These are phyloP conservation scores for Rhinichthys klamathensis DNA, from an alignment of 2,113 vertebrate genomes.

Conservation along the genomic window DNA sequence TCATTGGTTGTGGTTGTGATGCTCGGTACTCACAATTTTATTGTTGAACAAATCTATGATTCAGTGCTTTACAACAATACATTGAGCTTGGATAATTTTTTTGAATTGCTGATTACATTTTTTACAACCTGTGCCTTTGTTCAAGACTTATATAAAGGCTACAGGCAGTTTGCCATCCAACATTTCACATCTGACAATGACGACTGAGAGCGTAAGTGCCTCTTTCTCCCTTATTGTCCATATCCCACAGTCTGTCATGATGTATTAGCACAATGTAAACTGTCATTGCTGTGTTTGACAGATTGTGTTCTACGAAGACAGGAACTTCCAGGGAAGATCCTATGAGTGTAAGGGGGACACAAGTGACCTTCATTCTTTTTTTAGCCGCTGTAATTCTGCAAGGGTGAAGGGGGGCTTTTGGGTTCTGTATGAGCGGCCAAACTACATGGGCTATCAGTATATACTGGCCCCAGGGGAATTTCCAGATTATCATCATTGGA, in stretches of 20 bases:
- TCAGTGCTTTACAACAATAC: conserved; percentile 54
- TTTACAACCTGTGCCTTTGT: conserved; percentile 43
- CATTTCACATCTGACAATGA: conserved; percentile 36
- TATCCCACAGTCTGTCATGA: not conserved
- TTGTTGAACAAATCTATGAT: conserved; percentile 51
- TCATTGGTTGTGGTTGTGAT: conserved; percentile 8
- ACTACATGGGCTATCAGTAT: conserved; percentile 51
- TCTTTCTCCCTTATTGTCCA: not conserved
- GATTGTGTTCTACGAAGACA: conserved; percentile 65
- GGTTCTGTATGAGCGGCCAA: conserved; percentile 55
- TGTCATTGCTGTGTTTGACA: conserved; percentile 40
- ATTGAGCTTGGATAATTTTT: conserved; percentile 40
- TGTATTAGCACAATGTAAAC: not conserved
- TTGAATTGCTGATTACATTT: conserved; percentile 49
- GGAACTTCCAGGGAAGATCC: conserved; percentile 59
- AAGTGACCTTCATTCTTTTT: conserved; percentile 55
- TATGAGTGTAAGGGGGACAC: conserved; percentile 56
- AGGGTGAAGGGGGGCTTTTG: conserved; percentile 56
- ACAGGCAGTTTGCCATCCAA: conserved; percentile 25
- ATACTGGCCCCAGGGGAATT: conserved; percentile 54
- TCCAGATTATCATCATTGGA: conserved; percentile 59
- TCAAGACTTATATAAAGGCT: conserved; percentile 43
- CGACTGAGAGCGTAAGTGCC: conserved; percentile 38
- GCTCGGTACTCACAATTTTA: conserved; percentile 38
- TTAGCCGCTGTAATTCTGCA: conserved; percentile 59